Evolutionary conservation across 2,113 vertebrate species (phyloP), one percentile per base, ranked within the genome.

Genomic region (Sarotherodon lohbergeri): DNA sequence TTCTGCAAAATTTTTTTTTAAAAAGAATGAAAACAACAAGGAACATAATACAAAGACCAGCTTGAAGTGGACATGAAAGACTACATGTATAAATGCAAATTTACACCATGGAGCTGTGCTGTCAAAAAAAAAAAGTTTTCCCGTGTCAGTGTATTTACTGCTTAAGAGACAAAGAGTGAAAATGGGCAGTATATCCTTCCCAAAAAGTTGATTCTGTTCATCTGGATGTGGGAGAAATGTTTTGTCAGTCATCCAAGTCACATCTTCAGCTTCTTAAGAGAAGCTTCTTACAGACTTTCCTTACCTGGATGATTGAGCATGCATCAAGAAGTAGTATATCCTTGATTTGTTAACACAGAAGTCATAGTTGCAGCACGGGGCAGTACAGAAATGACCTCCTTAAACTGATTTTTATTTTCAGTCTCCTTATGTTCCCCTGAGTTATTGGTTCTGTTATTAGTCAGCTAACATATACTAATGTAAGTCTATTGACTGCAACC

Each of bases 311-410:
- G 32, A 66, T 36, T 66, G 6, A 66, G 1, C 61, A 66, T 66
- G 32, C 32, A 36, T 66, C 61, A 66, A 66, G 61, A 36, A 0
- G 17, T 9, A 66, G 0, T 2, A 66, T 66, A 66, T 66, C 61
- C 17, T 4, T 66, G 59, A 4, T 4, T 36, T 5, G 32, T 66
- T 12, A 66, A 66, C 10, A 36, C 61, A n/a, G 61, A 66, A 5
- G 61, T 36, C 1, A 66, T 0, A 2, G 61, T 66, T 66, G 61
- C 32, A 66, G 0, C 32, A 5, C 1, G 2, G 32, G 61, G 32
- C 61, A 66, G 17, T 63, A 36, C 59, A 66, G 61, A 36, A 66
- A 66, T 66, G 9, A 1, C 6, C 10, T 36, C 32, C 0, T 66
- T 36, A 3, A 39, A 66, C 4, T n/a, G 61, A 12, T 39, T 39